Percentiles rank a stretch among this genome's conserved stretches.
phyloP scores from a whole-genome alignment of 2,113 vertebrate genomes.

The Phaetusa simplex region DNA sequence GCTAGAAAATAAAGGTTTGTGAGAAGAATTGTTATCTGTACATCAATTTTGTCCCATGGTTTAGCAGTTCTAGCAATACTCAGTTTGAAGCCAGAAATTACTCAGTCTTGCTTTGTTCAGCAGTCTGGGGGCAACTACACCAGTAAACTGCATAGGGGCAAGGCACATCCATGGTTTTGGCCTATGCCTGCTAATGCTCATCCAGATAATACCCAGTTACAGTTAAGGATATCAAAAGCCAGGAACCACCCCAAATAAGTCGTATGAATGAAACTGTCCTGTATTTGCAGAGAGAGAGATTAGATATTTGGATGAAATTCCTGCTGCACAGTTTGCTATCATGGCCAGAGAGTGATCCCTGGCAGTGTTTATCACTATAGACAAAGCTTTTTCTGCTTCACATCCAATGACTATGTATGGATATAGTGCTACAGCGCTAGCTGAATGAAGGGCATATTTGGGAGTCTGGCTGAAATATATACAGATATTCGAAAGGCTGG shows the following conservation, averaged over 20 bases:
- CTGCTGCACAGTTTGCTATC: not conserved
- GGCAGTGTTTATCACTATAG: not conserved
- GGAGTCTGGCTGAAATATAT: not conserved
- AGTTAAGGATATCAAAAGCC: not conserved
- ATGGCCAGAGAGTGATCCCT: not conserved
- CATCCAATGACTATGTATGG: not conserved
- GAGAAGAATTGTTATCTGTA: not conserved
- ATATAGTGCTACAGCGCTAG: not conserved
- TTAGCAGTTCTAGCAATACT: not conserved
- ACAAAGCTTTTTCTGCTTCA: not conserved
- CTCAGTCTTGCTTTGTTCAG: not conserved
- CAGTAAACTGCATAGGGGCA: rapidly evolving
- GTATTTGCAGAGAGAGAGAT: not conserved
- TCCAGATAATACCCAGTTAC: not conserved
- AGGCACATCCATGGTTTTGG: not conserved
- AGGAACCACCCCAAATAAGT: not conserved
- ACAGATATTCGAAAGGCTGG: not conserved
- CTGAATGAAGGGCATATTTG: not conserved
- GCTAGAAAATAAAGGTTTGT: not conserved
- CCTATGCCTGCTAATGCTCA: not conserved
- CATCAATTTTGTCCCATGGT: not conserved
- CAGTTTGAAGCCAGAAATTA: not conserved
- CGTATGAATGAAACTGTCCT: not conserved
- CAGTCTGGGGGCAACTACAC: not conserved
- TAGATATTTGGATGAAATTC: not conserved